Evolutionary conservation across 2,113 vertebrate genomes (phyloP).

Genomic region (Taurulus bubalis): DNA sequence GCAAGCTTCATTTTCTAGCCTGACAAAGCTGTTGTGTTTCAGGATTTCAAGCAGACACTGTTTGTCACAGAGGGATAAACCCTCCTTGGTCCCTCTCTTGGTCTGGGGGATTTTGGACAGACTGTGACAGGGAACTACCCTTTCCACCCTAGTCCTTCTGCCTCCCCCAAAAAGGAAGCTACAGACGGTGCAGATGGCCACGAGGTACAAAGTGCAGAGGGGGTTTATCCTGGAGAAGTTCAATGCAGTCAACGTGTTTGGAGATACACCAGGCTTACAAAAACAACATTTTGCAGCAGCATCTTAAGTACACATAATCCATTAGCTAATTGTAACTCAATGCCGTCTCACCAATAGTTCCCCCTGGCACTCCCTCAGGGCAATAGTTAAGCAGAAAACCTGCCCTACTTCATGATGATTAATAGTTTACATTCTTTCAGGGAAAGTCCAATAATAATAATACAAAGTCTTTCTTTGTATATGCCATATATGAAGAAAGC

Average conservation of each 20-base stretch:
- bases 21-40: slow-evolving; percentile 47
- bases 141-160: slow-evolving; percentile 24
- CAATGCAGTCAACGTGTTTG: slow-evolving; percentile 34
- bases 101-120: slow-evolving; percentile 58
- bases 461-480: neutral
- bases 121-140: slow-evolving; percentile 47
- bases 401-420: neutral
- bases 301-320: slow-evolving; percentile 14
- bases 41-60: slow-evolving; percentile 58
- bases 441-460: neutral
- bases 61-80: slow-evolving; percentile 64
- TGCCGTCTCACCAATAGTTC: neutral
- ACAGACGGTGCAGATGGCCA: slow-evolving; percentile 62
- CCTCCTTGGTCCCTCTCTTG: slow-evolving; percentile 41
- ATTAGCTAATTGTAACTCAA: slow-evolving; percentile 15
- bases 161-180: slow-evolving; percentile 32
- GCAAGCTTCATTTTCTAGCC: slow-evolving; percentile 38
- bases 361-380: neutral
- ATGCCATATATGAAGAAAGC: neutral
- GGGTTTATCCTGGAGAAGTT: slow-evolving; percentile 27
- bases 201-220: slow-evolving; percentile 33
- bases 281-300: slow-evolving; percentile 23
- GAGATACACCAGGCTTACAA: slow-evolving; percentile 34
- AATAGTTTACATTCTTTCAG: slow-evolving; percentile 6
- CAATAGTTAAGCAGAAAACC: neutral